phyloP scores from a whole-genome alignment of 2,113 vertebrate genomes.

The Caretta caretta region DNA sequence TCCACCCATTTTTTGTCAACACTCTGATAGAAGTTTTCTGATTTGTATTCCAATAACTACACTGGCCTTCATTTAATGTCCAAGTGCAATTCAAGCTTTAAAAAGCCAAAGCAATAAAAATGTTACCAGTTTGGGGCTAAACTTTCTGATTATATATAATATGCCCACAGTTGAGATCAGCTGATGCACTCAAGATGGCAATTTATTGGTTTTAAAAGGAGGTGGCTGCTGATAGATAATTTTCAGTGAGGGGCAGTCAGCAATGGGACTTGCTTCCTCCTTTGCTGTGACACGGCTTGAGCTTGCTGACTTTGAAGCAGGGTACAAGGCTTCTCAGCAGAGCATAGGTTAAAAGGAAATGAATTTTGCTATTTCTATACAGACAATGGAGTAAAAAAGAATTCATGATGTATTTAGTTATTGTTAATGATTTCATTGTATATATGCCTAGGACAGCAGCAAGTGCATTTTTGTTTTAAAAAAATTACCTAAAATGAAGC shows the following conservation, averaged over 20 bases:
- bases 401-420: not conserved
- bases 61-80: not conserved
- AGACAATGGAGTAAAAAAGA: not conserved
- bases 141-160: not conserved
- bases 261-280: not conserved
- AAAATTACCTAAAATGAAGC: not conserved
- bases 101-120: not conserved
- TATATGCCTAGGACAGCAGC: not conserved
- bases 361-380: not conserved
- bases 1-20: not conserved
- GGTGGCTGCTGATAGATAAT: not conserved
- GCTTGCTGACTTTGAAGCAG: not conserved
- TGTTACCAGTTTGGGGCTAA: not conserved
- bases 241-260: not conserved
- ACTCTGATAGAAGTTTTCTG: not conserved
- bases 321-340: not conserved
- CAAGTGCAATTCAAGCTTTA: not conserved
- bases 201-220: not conserved
- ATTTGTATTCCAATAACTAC: not conserved
- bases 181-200: not conserved
- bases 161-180: fast-evolving
- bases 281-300: not conserved
- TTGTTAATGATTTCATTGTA: not conserved
- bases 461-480: not conserved
- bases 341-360: not conserved